Base-by-base conservation (phyloP, 2,888 invertebrate species). In the Deilephila porcellus region DNA sequence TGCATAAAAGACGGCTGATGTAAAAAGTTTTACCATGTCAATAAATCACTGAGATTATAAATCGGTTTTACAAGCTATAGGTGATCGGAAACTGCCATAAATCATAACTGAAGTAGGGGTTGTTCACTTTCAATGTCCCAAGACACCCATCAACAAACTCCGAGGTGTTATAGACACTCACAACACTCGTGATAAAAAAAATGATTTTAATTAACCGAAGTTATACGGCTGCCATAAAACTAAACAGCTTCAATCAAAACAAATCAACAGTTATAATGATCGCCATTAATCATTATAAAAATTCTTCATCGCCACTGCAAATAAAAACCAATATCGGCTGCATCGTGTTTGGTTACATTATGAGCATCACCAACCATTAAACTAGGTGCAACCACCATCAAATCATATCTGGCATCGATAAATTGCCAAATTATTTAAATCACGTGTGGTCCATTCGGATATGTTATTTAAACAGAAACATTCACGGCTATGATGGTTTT, bases 31-130 rank as follows among this genome's bases (percentile, higher is more conserved):
- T 89, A 89, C 88, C 82, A 79, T 86, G 81, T 80, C 90, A 81
- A 92, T 93, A 93, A 92, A 93, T 93, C 92, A 91, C 80, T 74
- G 80, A 88, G 88, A 91, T 91, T 91, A 90, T 91, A 93, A 91
- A 92, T 93, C 89, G 90, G 82, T 88, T 93, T 91, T 89, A 90
- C 87, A 90, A 85, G 88, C 85, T 86, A 85, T 88, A 90, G 87
- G 86, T 89, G 87, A 91, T 91, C 85, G 85, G 86, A 83, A 88
- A 86, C 77, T 79, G 81, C 84, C 82, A 86, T 93, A 93, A 93
- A 92, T 93, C 92, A 91, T 87, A 87, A 84, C 77, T 80, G 85
- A 85, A 91, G 88, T 87, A 83, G 87, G 90, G 88, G 88, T 87
- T 86, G 86, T 84, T 85, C 79, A 80, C 79, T 76, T 76, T 73